Conservation (phyloP, 2,797 vertebrate species). For the Cetoscarus ocellatus region DNA sequence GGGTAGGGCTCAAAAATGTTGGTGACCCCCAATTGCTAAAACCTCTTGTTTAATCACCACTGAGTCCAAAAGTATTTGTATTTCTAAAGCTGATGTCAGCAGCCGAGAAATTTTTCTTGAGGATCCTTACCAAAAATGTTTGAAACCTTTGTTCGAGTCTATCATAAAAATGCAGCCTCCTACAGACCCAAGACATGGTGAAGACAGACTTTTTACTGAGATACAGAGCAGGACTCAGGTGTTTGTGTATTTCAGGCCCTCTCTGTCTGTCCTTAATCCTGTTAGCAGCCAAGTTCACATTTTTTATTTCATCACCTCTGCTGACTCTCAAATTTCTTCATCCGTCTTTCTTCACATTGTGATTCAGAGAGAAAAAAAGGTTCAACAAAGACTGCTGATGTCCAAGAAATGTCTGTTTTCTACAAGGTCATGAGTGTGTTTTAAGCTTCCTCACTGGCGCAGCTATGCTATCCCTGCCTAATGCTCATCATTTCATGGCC, state of each 20-base stretch:
- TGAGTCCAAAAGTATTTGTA: no score
- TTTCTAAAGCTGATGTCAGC: no score
- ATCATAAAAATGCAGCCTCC: constrained; percentile 34
- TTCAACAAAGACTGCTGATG: constrained; percentile 52
- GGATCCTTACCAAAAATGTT: no score
- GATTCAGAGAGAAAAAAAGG: constrained; percentile 54
- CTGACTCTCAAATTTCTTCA: constrained; percentile 35
- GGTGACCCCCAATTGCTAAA: background rate
- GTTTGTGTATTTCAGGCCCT: constrained; percentile 34
- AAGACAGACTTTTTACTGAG: constrained; percentile 26
- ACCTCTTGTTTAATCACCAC: constrained; percentile 39
- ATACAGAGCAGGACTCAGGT: constrained; percentile 10
- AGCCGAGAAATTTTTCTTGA: no score
- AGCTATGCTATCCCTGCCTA: constrained; percentile 66
- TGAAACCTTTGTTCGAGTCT: no score
- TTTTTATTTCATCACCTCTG: constrained; percentile 32
- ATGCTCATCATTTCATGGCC: constrained; percentile 81
- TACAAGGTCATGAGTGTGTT: constrained; percentile 46
- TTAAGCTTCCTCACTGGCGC: constrained; percentile 57
- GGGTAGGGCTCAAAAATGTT: no score
- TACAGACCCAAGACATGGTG: constrained; percentile 38
- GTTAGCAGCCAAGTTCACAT: constrained; percentile 43
- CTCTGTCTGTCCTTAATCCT: constrained; percentile 52
- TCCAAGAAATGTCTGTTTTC: constrained; percentile 42
- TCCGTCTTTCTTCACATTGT: constrained; percentile 28